Evolutionary conservation across 1,140 invertebrate species (phyloP).

Genomic region (Lordiphosa collinella): DNA sequence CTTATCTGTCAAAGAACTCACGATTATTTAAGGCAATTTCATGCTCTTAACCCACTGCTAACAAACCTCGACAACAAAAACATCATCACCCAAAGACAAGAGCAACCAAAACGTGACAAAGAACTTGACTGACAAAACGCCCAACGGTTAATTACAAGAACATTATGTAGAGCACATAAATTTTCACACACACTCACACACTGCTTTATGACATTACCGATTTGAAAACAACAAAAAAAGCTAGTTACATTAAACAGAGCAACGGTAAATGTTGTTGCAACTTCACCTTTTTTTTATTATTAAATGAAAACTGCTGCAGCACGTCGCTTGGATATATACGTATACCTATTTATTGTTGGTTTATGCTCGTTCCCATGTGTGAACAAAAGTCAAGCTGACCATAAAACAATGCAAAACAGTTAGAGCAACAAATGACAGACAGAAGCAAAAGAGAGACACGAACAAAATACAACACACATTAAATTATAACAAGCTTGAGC

Average conservation of each 20-base stretch:
- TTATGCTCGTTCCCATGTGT: conserved; percentile 63
- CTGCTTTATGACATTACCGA: conserved; percentile 22
- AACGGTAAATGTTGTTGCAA: conserved; percentile 47
- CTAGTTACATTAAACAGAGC: conserved; percentile 40
- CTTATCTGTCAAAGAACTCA: conserved; percentile 42
- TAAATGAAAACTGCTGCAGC: conserved; percentile 72
- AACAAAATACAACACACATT: conserved; percentile 20
- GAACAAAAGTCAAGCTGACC: conserved; percentile 51
- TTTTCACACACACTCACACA: conserved; percentile 20
- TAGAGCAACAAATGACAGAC: conserved; percentile 53
- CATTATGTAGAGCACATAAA: conserved; percentile 62
- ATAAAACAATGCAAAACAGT: conserved; percentile 78
- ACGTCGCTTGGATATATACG: conserved; percentile 25
- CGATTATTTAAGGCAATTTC: conserved; percentile 26
- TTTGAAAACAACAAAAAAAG: conserved; percentile 15
- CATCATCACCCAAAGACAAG: conserved; percentile 18
- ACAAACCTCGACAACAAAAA: conserved; percentile 15
- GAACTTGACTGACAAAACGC: conserved; percentile 38
- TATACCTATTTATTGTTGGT: conserved; percentile 11
- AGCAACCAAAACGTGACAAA: conserved; percentile 26
- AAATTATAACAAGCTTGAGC: conserved; percentile 56
- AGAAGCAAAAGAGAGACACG: neutral
- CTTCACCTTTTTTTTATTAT: conserved; percentile 57
- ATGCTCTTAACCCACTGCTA: conserved; percentile 10
- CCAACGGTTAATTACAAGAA: conserved; percentile 48